phyloP scores from a whole-genome alignment of 1,140 invertebrate genomes.

The Polypedilum vanderplanki region DNA sequence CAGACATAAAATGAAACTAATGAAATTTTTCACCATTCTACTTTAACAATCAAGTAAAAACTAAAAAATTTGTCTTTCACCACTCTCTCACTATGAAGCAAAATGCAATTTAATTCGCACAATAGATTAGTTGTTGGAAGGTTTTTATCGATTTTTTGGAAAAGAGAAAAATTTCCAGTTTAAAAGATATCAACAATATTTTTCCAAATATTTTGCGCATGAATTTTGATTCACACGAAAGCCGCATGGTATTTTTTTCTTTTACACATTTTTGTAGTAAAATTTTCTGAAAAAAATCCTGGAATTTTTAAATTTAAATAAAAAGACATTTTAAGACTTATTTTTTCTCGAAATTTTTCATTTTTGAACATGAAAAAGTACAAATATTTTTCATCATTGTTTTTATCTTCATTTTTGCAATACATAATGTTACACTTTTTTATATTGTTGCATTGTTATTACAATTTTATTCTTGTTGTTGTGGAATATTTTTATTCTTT shows the following conservation, averaged over 20 bases:
- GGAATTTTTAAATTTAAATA: not conserved
- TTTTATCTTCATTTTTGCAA: constrained; percentile 12
- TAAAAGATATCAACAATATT: not conserved
- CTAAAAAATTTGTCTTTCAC: too few species aligned
- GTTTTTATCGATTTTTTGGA: not conserved
- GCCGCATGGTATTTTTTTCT: not conserved
- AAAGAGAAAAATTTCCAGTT: not conserved
- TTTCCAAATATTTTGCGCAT: not conserved
- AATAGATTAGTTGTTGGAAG: not conserved
- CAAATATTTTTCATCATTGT: constrained; percentile 22
- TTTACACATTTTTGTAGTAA: not conserved
- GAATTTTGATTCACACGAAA: not conserved
- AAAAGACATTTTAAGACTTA: not conserved
- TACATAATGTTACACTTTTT: constrained; percentile 20
- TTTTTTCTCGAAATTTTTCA: constrained; percentile 28
- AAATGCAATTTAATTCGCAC: not conserved
- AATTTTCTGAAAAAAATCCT: not conserved
- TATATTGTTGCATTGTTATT: constrained; percentile 10
- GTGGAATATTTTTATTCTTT: not conserved
- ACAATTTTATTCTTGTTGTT: constrained; percentile 15
- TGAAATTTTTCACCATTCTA: not conserved
- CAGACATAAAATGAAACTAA: not conserved
- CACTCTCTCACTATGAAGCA: not conserved
- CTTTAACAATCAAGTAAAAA: too few species aligned
- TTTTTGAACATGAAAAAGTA: constrained; percentile 28